Evolutionary conservation across 2,888 invertebrate genomes (phyloP), one percentile per base, ranked within the genome.

Genomic region (Amorpha juglandis): DNA sequence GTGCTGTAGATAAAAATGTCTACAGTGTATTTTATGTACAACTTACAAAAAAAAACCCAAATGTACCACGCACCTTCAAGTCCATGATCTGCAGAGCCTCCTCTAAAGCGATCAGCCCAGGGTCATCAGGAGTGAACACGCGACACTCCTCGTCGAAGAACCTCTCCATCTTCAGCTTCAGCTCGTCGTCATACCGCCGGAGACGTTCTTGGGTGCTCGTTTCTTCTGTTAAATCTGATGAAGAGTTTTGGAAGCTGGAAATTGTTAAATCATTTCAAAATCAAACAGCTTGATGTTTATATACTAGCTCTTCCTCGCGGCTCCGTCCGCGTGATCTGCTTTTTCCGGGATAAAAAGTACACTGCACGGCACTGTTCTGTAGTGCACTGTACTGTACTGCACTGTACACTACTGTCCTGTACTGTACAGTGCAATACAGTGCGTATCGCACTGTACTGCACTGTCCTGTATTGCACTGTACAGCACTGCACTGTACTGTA

Each of bases 141-240:
- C 80, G 74, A 73, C 88, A 89, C 42, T 92, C 90, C n/a, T 90
- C 87, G 0, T 86, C 87, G 63, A 90, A 88, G 75, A 79, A 89
- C 69, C 79, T 76, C 74, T 83, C 78, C 88, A 91, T 85, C 71
- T 82, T 86, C 51, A 76, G 73, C 21, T 78, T 73, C 52, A 90
- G 65, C 62, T 88, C 88, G 51, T 89, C 88, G 67, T 83, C 82
- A 72, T 82, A 79, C 0, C 67, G 70, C 0, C 73, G 77, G 0
- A 72, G 74, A 0, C 76, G 76, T 45, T 81, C 81, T 12, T 68
- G 71, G 33, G 63, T 68, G 1, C 71, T 66, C 4, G 72, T 27
- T 2, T 81, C 84, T 1, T 82, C 82, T 0, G 78, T 71, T 3
- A 74, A 72, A 42, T 78, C 79, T 1, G 77, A 76, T 14, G 78